Evolutionary conservation across 2,888 invertebrate species (phyloP).

Genomic region (Cabera pusaria): DNA sequence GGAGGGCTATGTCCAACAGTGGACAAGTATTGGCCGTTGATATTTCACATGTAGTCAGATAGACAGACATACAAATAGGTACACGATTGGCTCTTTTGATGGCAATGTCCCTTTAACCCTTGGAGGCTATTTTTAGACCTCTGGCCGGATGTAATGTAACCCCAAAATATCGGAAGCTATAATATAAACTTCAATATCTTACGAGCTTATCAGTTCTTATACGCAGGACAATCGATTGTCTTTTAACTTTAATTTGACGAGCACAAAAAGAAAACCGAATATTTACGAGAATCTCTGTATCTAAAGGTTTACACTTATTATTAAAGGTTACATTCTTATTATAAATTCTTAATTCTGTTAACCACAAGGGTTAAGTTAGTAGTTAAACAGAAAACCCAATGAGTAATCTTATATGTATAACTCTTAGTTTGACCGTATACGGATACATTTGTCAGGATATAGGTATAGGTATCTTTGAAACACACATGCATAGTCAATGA

Average conservation of each 20-base stretch:
- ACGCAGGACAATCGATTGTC: constrained; percentile 14
- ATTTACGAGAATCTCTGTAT: constrained; percentile 9
- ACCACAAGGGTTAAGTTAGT: constrained; percentile 27
- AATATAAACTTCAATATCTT: constrained; percentile 14
- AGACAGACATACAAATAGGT: too few relatives aligned
- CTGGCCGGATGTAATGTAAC: constrained; percentile 10
- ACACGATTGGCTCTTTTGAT: too few relatives aligned
- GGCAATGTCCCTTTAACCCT: too few relatives aligned
- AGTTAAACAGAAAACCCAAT: constrained; percentile 27
- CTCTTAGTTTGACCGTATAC: constrained; percentile 10
- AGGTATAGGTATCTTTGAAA: too few relatives aligned
- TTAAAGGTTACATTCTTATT: too few relatives aligned
- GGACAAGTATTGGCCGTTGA: too few relatives aligned
- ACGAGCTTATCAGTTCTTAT: constrained; percentile 7
- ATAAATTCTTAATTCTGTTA: too few relatives aligned
- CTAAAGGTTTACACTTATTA: too few relatives aligned
- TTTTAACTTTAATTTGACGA: constrained; percentile 18
- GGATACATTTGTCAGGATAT: constrained; percentile 13
- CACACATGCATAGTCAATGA: too few relatives aligned
- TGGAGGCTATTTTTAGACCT: neutral
- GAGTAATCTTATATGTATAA: constrained; percentile 22
- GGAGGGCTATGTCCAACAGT: too few relatives aligned
- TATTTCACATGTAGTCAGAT: too few relatives aligned
- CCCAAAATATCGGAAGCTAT: constrained; percentile 6
- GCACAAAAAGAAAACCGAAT: constrained; percentile 24